Evolutionary conservation across 2,797 vertebrate genomes (phyloP), one percentile per base, ranked within the genome.

Genomic region (Liparis tanakae): DNA sequence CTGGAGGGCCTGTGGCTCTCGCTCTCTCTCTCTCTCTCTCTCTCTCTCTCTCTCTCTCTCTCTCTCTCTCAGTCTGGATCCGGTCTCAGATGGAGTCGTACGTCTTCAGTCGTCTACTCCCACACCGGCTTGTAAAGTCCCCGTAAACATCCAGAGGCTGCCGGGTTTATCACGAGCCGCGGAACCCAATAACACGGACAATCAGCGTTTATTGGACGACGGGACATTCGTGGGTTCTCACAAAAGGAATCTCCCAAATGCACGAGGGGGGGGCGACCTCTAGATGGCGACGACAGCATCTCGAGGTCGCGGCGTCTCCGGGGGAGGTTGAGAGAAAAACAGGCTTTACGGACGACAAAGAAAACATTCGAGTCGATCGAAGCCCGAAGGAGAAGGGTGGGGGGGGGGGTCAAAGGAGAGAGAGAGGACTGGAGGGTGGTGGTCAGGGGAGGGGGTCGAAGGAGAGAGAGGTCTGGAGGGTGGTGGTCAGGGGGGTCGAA

Each of bases 161-260:
- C 80, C 81, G 65, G 84, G 84, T 84, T 73, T 85, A 41, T 92
- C 90, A 90, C 82, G 86, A 91, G 88, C 77, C 81, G 74, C 83
- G 85, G 80, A 85, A 88, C 79, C 84, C 86, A 85, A 89, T 92
- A 92, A 91, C 82, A 67, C 70, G 74, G 83, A 30, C 87, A 84
- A 87, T 89, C 82, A 84, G 83, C 83, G 82, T 90, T 91, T 89
- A 87, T 88, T 85, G 71, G 83, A 85, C 70, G 53, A 55, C 22
- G 3, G 72, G 55, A 43, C 74, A 57, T 87, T 66, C 64, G 72
- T 57, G 61, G 61, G 76, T 72, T 84, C 78, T 72, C 72, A 78
- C 76, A 39, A 58, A 60, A 41, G 71, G 15, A 68, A 68, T 76
- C 44, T 2, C 51, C n/a, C n/a, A 18, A 60, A 79, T 36, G 69